These are phyloP conservation scores for Thunnus maccoyii DNA, from an alignment of 2,113 vertebrate genomes.

Conservation along the genomic window DNA sequence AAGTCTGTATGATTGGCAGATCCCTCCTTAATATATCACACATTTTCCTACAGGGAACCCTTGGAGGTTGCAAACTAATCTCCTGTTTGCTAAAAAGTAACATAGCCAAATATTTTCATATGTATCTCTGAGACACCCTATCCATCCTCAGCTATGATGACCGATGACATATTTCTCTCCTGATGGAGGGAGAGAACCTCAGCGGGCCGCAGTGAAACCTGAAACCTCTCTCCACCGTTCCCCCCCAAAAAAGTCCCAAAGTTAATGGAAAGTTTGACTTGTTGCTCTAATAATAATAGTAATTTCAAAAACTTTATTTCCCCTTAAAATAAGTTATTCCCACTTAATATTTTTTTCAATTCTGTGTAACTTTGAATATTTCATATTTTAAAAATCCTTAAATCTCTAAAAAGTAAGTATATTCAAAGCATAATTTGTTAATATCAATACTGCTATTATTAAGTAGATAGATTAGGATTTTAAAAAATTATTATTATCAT, in stretches of 20 bases:
- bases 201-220: conserved; percentile 57
- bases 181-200: conserved; percentile 45
- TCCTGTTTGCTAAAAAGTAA: conserved; percentile 58
- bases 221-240: conserved; percentile 44
- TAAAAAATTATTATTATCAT: background rate
- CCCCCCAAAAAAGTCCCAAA: conserved; percentile 1
- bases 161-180: conserved; percentile 66
- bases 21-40: conserved; percentile 52
- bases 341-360: background rate
- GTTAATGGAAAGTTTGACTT: conserved; percentile 42
- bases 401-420: background rate
- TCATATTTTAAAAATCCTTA: background rate
- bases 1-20: conserved; percentile 61
- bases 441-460: background rate
- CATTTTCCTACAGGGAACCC: conserved; percentile 58
- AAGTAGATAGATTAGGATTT: background rate
- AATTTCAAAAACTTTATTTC: background rate
- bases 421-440: background rate
- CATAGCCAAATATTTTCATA: conserved; percentile 65
- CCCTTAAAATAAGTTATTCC: background rate
- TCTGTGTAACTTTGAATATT: background rate
- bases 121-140: conserved; percentile 65
- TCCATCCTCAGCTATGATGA: conserved; percentile 74
- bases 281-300: conserved; percentile 23
- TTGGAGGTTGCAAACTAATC: conserved; percentile 54